Evolutionary conservation across 2,888 invertebrate genomes (phyloP).

Genomic region (Chelonus formosanus): DNA sequence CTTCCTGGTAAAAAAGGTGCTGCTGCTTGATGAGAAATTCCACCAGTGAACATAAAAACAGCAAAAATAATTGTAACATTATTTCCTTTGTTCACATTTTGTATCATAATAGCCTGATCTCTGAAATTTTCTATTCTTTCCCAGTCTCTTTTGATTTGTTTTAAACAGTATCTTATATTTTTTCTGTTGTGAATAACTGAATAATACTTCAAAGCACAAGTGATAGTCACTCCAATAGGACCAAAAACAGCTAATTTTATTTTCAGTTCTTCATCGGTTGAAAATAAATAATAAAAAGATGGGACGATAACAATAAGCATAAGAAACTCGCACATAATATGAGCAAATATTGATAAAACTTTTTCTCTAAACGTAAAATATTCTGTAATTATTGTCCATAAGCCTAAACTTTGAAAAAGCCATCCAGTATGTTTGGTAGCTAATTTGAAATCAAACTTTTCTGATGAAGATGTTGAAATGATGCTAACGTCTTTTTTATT

Average conservation of each 20-base stretch:
- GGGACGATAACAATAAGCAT: conserved; percentile 23
- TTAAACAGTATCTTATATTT: conserved; percentile 36
- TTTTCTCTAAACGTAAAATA: conserved; percentile 23
- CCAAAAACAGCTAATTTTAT: conserved; percentile 28
- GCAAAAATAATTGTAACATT: conserved; percentile 38
- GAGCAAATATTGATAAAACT: conserved; percentile 16
- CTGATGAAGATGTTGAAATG: not conserved
- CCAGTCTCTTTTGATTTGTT: conserved; percentile 46
- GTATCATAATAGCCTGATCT: conserved; percentile 40
- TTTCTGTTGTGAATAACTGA: conserved; percentile 18
- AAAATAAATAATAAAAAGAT: conserved; percentile 18
- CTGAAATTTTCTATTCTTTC: conserved; percentile 11
- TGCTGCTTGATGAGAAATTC: conserved; percentile 33
- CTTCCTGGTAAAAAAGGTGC: conserved; percentile 33
- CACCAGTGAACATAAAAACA: conserved; percentile 38
- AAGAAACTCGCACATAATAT: conserved; percentile 18
- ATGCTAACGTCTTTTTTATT: not conserved
- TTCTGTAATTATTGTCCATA: conserved; percentile 30
- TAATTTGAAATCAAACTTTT: too few species aligned
- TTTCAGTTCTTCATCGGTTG: conserved; percentile 26
- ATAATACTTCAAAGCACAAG: conserved; percentile 26
- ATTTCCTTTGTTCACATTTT: conserved; percentile 32
- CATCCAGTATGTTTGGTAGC: too few species aligned
- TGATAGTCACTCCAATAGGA: conserved; percentile 23
- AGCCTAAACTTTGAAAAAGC: not conserved